A percentile compares a stretch with the other conserved stretches of the same genome.
Conservation (phyloP, 2,113 vertebrate genomes). For the Nipponia nippon region DNA sequence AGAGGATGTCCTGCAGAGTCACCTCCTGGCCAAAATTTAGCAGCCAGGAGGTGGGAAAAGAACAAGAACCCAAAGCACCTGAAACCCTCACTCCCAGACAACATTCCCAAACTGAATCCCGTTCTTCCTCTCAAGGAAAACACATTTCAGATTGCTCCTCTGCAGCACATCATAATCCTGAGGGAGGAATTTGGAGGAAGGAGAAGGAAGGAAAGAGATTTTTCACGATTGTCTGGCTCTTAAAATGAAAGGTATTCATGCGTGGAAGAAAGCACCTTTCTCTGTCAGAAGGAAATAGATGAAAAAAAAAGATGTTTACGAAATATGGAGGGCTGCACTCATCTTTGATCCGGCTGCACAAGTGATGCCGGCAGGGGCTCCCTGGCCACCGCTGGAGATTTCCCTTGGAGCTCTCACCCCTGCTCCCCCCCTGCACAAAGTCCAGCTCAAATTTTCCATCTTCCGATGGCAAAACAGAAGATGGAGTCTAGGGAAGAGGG, state of each 20-base stretch:
- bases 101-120: not conserved
- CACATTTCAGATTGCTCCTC: not conserved
- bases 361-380: not conserved
- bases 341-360: not conserved
- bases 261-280: not conserved
- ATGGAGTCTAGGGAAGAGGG: not conserved
- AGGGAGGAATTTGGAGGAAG: not conserved
- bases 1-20: not conserved
- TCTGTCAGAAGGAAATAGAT: not conserved
- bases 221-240: not conserved
- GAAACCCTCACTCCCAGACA: not conserved
- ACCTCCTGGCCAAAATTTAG: not conserved
- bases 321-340: not conserved
- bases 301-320: not conserved
- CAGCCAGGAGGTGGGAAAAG: not conserved
- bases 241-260: not conserved
- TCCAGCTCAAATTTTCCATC: not conserved
- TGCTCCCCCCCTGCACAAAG: not conserved
- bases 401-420: not conserved
- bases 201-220: not conserved
- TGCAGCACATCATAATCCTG: not conserved
- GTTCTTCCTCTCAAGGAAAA: not conserved
- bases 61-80: not conserved
- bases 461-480: not conserved
- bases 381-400: not conserved